Evolutionary conservation across 2,888 invertebrate species (phyloP), one percentile per base, ranked within the genome.

Genomic region (Lepidocyrtoides sp.): DNA sequence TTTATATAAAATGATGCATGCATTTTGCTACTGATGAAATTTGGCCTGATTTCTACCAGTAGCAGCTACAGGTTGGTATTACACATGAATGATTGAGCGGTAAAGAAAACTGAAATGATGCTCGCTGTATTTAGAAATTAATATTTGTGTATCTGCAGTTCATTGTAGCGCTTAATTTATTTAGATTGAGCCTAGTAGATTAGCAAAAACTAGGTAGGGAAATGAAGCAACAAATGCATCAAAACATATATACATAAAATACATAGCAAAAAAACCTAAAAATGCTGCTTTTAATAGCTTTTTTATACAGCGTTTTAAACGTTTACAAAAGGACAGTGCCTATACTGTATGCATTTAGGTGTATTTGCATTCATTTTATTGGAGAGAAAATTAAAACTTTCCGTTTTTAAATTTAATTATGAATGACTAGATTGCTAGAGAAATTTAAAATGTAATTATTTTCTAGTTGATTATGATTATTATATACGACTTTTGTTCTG

Each of bases 171-270:
- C 17, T 14, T 23, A 72, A 12, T 41, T 69, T 69, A n/a, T n/a
- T n/a, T 36, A 17, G 72, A 72, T 72, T 14, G 23, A 72, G 14
- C 12, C 20, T 72, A 5, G 20, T 7, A 7, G 51, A 66, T 66
- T 29, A 66, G 32, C 2, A 26, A 23, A 2, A 44, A 72, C 17
- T 44, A 44, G 20, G 44, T 48, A 72, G 10, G 29, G 2, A 63
- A 72, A 29, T 44, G 23, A 72, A 72, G 69, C 69, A 69, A 69
- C 17, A 69, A 69, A 69, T n/a, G n/a, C n/a, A n/a, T n/a, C n/a
- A n/a, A n/a, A n/a, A 26, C 2, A 63, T 2, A 14, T 10, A 51
- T 10, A n/a, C 14, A n/a, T 14, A 5, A 51, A 51, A 2, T 51
- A 51, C 41, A 41, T 8, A 41, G n/a, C n/a, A 41, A 41, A 41